Percentiles rank a stretch among this genome's conserved stretches.
These are phyloP conservation scores for Emys orbicularis DNA, from an alignment of 2,797 vertebrate genomes.

Conservation along the genomic window DNA sequence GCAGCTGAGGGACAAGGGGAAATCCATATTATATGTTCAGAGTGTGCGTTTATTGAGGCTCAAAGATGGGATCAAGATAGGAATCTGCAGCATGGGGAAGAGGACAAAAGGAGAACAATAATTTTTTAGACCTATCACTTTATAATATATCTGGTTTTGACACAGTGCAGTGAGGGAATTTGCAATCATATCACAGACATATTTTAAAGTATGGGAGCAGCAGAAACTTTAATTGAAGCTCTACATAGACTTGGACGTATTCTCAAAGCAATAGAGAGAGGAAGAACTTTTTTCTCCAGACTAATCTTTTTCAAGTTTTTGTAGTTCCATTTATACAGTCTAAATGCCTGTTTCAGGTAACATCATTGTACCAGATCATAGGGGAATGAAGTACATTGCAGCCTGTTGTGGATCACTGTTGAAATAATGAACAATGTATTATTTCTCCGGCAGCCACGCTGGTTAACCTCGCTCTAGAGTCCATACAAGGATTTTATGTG, in stretches of 20 bases:
- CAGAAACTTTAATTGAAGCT: conserved; percentile 21
- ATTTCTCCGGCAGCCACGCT: neutral
- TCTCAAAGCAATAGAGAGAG: neutral
- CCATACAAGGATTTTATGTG: neutral
- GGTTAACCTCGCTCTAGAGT: neutral
- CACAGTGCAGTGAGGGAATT: neutral
- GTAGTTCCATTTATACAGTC: neutral
- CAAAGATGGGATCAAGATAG: neutral
- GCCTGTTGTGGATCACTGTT: neutral
- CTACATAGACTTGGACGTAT: neutral
- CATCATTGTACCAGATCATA: neutral
- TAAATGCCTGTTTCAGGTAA: neutral
- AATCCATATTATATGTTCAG: neutral
- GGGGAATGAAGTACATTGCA: conserved; percentile 28
- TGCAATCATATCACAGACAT: neutral
- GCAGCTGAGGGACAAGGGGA: rapidly evolving
- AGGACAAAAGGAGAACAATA: neutral
- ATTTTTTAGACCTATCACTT: neutral
- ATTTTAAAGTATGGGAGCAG: neutral
- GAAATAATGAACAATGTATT: neutral
- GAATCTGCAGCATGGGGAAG: neutral
- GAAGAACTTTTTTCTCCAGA: conserved; percentile 8
- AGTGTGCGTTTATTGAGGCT: neutral
- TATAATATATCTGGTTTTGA: neutral
- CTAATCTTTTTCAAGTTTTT: conserved; percentile 17